A percentile compares a stretch with the other conserved stretches of the same genome.
phyloP scores from a whole-genome alignment of 2,113 vertebrate genomes.

The Pteruthius melanotis region DNA sequence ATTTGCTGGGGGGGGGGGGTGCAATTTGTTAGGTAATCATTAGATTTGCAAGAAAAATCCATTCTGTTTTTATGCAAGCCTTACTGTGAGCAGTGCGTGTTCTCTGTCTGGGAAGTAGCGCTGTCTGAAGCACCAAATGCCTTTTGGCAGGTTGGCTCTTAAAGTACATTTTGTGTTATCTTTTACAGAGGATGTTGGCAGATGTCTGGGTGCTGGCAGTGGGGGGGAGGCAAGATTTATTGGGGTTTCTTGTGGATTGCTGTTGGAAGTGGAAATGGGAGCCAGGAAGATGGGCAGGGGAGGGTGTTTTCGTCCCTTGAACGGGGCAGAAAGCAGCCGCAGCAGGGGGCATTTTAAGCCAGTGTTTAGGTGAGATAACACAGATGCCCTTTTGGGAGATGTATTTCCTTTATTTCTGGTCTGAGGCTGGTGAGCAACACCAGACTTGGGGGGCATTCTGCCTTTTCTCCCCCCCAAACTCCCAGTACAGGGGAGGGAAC shows the following conservation, averaged over 20 bases:
- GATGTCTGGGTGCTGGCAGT: background rate
- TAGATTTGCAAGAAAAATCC: background rate
- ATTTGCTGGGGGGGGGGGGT: background rate
- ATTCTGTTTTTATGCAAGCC: background rate
- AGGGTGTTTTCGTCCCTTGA: background rate
- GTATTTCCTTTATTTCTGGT: background rate
- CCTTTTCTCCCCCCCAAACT: fast-evolving
- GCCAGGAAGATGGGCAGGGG: background rate
- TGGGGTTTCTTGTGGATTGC: background rate
- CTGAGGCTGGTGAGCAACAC: background rate
- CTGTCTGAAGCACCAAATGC: background rate
- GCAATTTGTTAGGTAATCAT: background rate
- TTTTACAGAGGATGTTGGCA: background rate
- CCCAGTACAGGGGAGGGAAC: background rate
- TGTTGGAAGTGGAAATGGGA: background rate
- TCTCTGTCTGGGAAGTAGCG: background rate
- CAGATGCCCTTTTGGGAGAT: background rate
- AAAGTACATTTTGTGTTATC: background rate
- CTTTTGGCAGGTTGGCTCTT: background rate
- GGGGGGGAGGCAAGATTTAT: background rate
- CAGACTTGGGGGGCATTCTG: background rate
- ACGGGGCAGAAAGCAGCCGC: background rate
- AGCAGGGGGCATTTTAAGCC: background rate
- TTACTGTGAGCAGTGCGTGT: background rate
- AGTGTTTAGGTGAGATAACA: background rate